phyloP scores from a whole-genome alignment of 2,113 vertebrate genomes.

The Malurus cyaneus region DNA sequence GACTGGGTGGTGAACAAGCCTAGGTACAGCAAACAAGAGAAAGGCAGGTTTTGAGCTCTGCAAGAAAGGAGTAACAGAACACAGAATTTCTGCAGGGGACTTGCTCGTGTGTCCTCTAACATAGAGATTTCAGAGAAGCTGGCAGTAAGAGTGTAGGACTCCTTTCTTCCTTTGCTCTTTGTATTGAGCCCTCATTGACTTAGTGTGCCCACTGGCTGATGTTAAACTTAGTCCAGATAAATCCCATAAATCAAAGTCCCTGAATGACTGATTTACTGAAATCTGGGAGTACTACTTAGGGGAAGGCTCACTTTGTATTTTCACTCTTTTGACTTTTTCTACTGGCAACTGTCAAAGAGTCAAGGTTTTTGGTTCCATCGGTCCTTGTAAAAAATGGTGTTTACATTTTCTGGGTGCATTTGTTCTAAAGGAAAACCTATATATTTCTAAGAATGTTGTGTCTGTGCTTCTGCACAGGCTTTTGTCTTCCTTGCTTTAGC shows the following conservation, averaged over 20 bases:
- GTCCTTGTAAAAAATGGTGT: rapidly evolving
- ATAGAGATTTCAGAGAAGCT: neutral
- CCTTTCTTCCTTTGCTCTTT: neutral
- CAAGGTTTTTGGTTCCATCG: neutral
- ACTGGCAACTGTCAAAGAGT: neutral
- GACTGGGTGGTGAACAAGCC: constrained; percentile 85
- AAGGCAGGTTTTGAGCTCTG: neutral
- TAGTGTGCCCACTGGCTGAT: neutral
- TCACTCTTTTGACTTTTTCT: neutral
- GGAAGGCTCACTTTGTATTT: neutral
- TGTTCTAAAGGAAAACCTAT: neutral
- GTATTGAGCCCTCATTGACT: neutral
- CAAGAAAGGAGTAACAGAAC: neutral
- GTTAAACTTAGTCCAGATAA: neutral
- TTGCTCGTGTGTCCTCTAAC: neutral
- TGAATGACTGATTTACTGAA: neutral
- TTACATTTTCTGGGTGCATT: neutral
- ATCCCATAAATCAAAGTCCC: neutral
- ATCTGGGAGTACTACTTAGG: neutral
- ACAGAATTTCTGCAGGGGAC: neutral
- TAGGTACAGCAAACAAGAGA: constrained; percentile 24
- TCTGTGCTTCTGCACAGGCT: neutral
- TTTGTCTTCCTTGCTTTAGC: neutral
- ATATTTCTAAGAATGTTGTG: neutral
- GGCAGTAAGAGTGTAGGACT: neutral